A percentile compares a stretch with the other conserved stretches of the same genome.
Conservation (phyloP, 2,797 vertebrate species). For the Darevskia mixta region DNA sequence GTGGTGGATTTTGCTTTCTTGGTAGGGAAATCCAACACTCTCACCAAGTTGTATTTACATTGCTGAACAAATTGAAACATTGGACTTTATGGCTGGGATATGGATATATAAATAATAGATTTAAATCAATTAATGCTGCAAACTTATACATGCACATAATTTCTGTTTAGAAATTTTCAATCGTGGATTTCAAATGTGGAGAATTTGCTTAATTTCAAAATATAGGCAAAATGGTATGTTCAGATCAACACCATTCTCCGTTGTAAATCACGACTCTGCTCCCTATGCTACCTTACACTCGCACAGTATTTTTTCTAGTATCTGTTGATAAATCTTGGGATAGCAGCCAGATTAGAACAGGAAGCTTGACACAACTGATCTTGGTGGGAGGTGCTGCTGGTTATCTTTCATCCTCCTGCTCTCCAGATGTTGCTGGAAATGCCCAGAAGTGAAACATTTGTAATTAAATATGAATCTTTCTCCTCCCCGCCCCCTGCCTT, state of each 20-base stretch:
- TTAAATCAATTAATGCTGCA: too few relatives aligned
- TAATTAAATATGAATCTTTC: slow-evolving; percentile 40
- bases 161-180: background rate
- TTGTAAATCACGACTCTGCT: background rate
- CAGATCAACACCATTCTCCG: background rate
- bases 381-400: slow-evolving; percentile 68
- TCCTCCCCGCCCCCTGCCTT: background rate
- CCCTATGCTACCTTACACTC: slow-evolving; percentile 39
- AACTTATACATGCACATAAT: too few relatives aligned
- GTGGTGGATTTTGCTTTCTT: background rate
- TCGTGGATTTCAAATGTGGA: too few relatives aligned
- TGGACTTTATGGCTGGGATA: background rate
- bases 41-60: background rate
- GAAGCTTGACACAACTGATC: slow-evolving; percentile 69
- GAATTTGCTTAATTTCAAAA: background rate
- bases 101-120: too few relatives aligned
- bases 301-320: slow-evolving; percentile 51
- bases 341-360: slow-evolving; percentile 54
- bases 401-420: slow-evolving; percentile 66
- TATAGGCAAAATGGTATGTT: background rate
- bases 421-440: slow-evolving; percentile 70
- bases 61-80: background rate
- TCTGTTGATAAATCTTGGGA: slow-evolving; percentile 63
- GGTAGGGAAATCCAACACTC: background rate
- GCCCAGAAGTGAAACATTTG: slow-evolving; percentile 60